Evolutionary conservation across 2,113 vertebrate genomes (phyloP).

Genomic region (Pionites leucogaster): DNA sequence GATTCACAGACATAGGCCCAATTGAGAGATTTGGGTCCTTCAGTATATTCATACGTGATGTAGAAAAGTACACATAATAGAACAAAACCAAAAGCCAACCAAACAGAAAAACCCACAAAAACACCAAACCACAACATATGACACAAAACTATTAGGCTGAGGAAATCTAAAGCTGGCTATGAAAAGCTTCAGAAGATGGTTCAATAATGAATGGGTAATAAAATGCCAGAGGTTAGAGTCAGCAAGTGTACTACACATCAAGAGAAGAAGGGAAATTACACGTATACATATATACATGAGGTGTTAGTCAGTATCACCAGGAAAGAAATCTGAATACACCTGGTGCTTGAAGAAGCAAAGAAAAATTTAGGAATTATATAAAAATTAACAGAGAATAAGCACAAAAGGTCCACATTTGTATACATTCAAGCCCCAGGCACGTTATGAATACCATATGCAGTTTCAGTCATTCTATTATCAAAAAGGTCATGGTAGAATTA

Average conservation of each 20-base stretch:
- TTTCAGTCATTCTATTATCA: background rate
- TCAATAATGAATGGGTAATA: slow-evolving; percentile 13
- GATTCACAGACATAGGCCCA: background rate
- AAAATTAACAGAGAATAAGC: background rate
- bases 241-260: background rate
- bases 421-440: background rate
- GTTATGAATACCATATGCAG: background rate
- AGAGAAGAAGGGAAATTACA: background rate
- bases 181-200: background rate
- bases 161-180: background rate
- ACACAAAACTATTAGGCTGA: background rate
- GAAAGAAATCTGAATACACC: background rate
- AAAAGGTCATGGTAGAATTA: background rate
- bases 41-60: background rate
- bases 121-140: background rate
- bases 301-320: background rate
- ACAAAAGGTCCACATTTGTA: background rate
- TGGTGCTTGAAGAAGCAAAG: background rate
- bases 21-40: background rate
- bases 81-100: background rate
- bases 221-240: slow-evolving; percentile 12
- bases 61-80: background rate
- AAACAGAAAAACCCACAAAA: background rate
- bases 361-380: background rate
- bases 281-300: background rate